These are phyloP conservation scores for Riparia riparia DNA, from an alignment of 2,113 vertebrate species.

Conservation along the genomic window DNA sequence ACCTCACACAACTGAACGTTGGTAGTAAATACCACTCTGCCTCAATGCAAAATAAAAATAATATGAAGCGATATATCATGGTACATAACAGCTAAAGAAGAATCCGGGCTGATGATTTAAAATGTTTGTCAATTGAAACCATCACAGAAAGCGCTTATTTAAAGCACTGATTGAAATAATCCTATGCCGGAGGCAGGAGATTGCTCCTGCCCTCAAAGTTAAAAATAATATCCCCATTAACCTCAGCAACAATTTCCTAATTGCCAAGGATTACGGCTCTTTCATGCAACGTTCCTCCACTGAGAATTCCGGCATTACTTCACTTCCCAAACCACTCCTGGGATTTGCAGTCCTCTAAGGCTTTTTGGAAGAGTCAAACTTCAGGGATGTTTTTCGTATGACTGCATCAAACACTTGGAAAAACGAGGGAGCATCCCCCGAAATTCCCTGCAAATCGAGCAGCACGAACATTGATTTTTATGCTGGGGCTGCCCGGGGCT, in stretches of 20 bases:
- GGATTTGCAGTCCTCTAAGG: background rate
- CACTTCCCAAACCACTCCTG: background rate
- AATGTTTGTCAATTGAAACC: conserved; percentile 1
- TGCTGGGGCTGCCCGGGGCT: background rate
- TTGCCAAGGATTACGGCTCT: conserved; percentile 24
- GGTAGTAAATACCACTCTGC: background rate
- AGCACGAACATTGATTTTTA: background rate
- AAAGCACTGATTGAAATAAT: conserved; percentile 40
- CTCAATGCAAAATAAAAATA: background rate
- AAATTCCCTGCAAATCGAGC: background rate
- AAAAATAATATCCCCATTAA: conserved; percentile 64
- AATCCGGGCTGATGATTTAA: background rate
- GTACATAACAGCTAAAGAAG: background rate
- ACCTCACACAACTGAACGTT: background rate
- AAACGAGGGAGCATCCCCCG: background rate
- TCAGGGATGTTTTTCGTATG: background rate
- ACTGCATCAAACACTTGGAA: background rate
- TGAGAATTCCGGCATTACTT: background rate
- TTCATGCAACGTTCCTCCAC: background rate
- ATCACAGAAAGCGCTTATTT: conserved; percentile 26
- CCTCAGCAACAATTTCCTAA: conserved; percentile 49
- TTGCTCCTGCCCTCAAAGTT: conserved; percentile 54
- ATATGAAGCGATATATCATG: background rate
- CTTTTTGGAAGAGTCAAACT: background rate
- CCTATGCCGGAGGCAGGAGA: conserved; percentile 7